Percentiles rank a stretch among this genome's conserved stretches.
Conservation (phyloP, 2,797 vertebrate genomes). For the Fistularia commersonii region DNA sequence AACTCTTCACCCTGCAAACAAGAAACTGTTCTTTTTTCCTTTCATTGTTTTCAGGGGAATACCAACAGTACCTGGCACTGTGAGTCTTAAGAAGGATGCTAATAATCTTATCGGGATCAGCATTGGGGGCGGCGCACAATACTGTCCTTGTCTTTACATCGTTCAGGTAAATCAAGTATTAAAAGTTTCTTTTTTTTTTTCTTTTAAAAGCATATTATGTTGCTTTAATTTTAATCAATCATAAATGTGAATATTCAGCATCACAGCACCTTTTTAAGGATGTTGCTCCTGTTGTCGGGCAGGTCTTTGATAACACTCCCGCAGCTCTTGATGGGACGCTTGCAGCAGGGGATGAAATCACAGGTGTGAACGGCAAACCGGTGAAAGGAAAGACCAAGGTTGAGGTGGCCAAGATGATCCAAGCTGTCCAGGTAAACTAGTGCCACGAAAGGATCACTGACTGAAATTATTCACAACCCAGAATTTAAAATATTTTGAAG, state of each 20-base stretch:
- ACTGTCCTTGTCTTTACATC: conserved; percentile 97
- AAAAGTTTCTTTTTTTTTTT: not conserved
- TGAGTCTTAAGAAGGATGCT: conserved; percentile 89
- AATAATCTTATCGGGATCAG: conserved; percentile 98
- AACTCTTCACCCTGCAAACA: too few species aligned
- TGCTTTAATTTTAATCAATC: not conserved
- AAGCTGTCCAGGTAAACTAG: conserved; percentile 87
- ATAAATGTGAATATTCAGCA: not conserved
- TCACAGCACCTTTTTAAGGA: conserved; percentile 13
- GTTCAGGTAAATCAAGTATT: conserved; percentile 82
- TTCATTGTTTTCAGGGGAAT: conserved; percentile 79
- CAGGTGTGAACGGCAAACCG: conserved; percentile 90
- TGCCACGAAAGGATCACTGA: not conserved
- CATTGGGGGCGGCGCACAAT: conserved; percentile 95
- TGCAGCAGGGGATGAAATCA: conserved; percentile 96
- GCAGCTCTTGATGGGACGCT: conserved; percentile 89
- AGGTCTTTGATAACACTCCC: conserved; percentile 98
- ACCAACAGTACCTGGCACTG: conserved; percentile 93
- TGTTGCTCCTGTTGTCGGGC: not conserved
- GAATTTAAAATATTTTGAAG: too few species aligned
- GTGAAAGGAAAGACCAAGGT: conserved; percentile 98
- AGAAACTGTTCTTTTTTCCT: too few species aligned
- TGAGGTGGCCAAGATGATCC: conserved; percentile 99
- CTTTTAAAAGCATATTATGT: too few species aligned
- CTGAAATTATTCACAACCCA: too few species aligned